Evolutionary conservation across 2,113 vertebrate genomes (phyloP).

Genomic region (Triplophysa dalaica): DNA sequence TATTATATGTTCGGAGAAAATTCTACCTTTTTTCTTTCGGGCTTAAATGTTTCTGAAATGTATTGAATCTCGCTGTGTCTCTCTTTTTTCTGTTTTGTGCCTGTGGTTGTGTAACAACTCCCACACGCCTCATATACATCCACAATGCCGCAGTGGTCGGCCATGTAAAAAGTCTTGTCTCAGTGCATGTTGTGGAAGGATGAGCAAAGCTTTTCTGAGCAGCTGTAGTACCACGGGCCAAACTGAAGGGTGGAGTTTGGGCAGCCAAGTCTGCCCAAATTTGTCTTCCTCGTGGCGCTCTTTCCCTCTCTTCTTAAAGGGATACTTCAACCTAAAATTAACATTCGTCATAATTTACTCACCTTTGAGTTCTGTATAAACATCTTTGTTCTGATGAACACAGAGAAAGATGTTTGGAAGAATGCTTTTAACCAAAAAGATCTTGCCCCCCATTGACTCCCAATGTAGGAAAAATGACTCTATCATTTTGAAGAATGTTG

Average conservation of each 20-base stretch:
- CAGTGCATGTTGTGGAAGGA: conserved; percentile 21
- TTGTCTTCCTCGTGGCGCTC: conserved; percentile 49
- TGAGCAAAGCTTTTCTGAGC: conserved; percentile 43
- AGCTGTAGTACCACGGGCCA: conserved; percentile 56
- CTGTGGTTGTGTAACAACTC: conserved; percentile 43
- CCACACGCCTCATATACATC: conserved; percentile 33
- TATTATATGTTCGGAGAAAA: not conserved
- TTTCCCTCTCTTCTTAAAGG: not conserved
- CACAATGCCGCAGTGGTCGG: conserved; percentile 30
- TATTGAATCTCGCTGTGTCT: not conserved
- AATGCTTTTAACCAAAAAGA: no score
- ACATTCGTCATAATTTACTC: conserved; percentile 30
- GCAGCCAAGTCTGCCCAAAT: conserved; percentile 54
- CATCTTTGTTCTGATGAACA: no score
- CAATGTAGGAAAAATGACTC: no score
- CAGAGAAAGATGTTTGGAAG: no score
- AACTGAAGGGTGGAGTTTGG: conserved; percentile 53
- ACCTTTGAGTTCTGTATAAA: no score
- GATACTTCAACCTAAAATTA: not conserved
- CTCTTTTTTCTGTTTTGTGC: conserved; percentile 10
- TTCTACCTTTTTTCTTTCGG: no score
- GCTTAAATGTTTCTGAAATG: not conserved
- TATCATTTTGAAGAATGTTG: no score
- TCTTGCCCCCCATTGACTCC: no score
- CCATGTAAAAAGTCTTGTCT: conserved; percentile 34